Evolutionary conservation across 2,113 vertebrate species (phyloP).

Genomic region (Phylloscopus trochiloides): DNA sequence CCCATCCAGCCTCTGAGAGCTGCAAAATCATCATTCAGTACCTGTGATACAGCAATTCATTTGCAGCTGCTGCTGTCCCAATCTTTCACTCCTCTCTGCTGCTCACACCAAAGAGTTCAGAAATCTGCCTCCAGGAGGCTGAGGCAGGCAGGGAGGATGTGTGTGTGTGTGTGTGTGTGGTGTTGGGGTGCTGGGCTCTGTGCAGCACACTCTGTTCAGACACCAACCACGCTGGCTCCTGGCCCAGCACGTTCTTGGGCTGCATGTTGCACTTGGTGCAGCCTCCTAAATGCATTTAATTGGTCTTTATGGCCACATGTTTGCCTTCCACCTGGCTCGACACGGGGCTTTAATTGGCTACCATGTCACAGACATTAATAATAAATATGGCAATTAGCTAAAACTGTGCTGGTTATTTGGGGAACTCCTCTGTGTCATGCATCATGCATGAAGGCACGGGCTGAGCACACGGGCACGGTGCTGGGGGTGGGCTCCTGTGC

Average conservation of each 20-base stretch:
- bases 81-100: not conserved
- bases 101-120: not conserved
- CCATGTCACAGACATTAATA: not conserved
- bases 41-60: not conserved
- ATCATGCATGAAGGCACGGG: not conserved
- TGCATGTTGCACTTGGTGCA: not conserved
- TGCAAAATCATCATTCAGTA: not conserved
- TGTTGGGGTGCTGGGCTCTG: not conserved
- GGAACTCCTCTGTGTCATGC: not conserved
- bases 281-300: not conserved
- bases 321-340: not conserved
- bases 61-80: not conserved
- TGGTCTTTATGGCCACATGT: not conserved
- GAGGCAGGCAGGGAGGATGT: not conserved
- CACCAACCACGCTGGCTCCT: fast-evolving
- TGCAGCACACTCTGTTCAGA: not conserved
- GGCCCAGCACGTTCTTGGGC: not conserved
- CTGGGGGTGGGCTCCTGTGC: not conserved
- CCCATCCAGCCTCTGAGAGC: not conserved
- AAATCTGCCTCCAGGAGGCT: not conserved
- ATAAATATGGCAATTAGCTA: not conserved
- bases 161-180: not conserved
- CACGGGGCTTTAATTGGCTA: not conserved
- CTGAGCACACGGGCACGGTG: fast-evolving
- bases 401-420: not conserved